Conservation (phyloP, 2,888 invertebrate genomes). For the Hyppa rectilinea region DNA sequence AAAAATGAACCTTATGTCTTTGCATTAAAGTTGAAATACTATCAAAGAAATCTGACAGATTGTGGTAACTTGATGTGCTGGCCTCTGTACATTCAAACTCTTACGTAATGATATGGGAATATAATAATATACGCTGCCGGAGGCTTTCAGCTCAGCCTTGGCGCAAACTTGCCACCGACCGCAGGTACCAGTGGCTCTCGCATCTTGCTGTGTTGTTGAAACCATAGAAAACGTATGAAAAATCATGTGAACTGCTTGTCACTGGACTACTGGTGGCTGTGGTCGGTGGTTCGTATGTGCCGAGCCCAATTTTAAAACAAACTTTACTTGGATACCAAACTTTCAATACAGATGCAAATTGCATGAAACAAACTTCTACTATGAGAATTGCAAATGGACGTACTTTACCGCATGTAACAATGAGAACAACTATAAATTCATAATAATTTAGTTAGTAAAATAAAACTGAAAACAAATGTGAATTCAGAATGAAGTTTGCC, state of each 20-base stretch:
- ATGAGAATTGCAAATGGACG: slow-evolving; percentile 39
- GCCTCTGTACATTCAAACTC: background rate
- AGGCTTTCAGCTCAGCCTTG: background rate
- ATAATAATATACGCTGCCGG: background rate
- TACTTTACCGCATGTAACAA: slow-evolving; percentile 13
- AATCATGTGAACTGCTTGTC: too few species aligned
- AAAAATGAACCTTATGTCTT: too few species aligned
- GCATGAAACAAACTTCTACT: slow-evolving; percentile 1
- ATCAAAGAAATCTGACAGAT: too few species aligned
- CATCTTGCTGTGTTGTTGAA: too few species aligned
- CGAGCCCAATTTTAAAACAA: too few species aligned
- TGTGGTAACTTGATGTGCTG: too few species aligned
- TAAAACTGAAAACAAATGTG: background rate
- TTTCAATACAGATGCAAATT: slow-evolving; percentile 49
- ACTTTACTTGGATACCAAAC: slow-evolving; percentile 12
- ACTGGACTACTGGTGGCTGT: too few species aligned
- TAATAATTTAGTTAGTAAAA: background rate
- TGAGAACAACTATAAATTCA: background rate
- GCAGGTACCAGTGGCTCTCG: too few species aligned
- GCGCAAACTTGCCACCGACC: too few species aligned
- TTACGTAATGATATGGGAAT: background rate
- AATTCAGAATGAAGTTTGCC: background rate
- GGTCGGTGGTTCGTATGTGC: too few species aligned
- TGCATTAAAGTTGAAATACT: too few species aligned
- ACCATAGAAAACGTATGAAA: too few species aligned